These are phyloP conservation scores for Nerophis ophidion DNA, from an alignment of 2,113 vertebrate species.

Conservation along the genomic window DNA sequence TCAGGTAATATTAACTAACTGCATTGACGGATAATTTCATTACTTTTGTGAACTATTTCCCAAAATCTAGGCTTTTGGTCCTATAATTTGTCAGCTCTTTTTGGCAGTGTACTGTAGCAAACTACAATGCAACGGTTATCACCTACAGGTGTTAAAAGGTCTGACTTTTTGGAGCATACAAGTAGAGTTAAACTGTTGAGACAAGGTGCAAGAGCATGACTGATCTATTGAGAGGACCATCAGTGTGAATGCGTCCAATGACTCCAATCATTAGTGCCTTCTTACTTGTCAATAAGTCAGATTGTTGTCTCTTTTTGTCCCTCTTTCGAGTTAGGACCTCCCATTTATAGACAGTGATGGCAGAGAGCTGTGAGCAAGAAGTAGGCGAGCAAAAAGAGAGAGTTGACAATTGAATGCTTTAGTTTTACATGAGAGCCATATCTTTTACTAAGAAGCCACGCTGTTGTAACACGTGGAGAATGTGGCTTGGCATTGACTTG, in stretches of 20 bases:
- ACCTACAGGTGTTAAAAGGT: slow-evolving; percentile 51
- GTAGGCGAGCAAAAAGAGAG: slow-evolving; percentile 35
- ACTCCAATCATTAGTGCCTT: slow-evolving; percentile 59
- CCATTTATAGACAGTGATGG: slow-evolving; percentile 35
- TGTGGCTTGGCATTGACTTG: no score
- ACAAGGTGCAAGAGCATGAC: slow-evolving; percentile 52
- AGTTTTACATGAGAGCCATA: slow-evolving; percentile 25
- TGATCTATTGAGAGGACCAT: slow-evolving; percentile 64
- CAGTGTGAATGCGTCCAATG: slow-evolving; percentile 49
- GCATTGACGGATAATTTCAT: no score
- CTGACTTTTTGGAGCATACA: slow-evolving; percentile 48
- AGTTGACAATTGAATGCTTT: slow-evolving; percentile 48
- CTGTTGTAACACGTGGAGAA: no score
- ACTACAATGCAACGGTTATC: neutral
- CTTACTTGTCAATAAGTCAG: slow-evolving; percentile 67
- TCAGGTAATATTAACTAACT: no score
- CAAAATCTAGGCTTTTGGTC: no score
- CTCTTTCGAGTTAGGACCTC: slow-evolving; percentile 44
- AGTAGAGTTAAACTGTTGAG: slow-evolving; percentile 59
- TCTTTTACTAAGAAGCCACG: neutral
- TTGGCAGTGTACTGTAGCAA: no score
- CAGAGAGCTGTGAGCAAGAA: slow-evolving; percentile 33
- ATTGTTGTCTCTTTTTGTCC: slow-evolving; percentile 52
- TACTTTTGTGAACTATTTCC: no score
- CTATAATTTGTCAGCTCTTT: no score